phyloP scores from a whole-genome alignment of 2,888 invertebrate genomes.

The Metalampra italica region DNA sequence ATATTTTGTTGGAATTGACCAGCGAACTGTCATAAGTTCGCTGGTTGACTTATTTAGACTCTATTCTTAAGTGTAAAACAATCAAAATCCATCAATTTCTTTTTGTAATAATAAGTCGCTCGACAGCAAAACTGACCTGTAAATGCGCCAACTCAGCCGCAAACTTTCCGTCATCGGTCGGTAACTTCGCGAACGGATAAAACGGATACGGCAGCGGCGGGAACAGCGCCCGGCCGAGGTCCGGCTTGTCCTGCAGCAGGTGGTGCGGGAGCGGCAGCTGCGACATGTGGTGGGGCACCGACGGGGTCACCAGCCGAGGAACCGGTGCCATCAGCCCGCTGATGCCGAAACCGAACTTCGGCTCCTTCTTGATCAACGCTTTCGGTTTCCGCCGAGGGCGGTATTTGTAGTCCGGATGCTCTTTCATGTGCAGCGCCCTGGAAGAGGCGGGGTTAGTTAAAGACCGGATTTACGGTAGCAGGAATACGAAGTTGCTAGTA shows the following conservation, averaged over 20 bases:
- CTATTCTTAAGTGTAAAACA: too few relatives aligned
- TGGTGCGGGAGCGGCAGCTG: conserved; percentile 71
- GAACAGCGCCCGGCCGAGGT: conserved; percentile 82
- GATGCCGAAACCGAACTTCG: conserved; percentile 84
- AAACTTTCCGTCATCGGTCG: conserved; percentile 74
- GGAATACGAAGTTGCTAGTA: too few relatives aligned
- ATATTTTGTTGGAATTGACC: too few relatives aligned
- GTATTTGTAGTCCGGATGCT: conserved; percentile 95
- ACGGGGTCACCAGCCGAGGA: conserved; percentile 66
- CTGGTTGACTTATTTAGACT: too few relatives aligned
- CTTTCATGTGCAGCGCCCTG: conserved; percentile 95
- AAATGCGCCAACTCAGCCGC: conserved; percentile 85
- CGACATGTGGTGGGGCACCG: conserved; percentile 63
- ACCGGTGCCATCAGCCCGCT: conserved; percentile 81
- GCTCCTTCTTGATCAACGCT: conserved; percentile 88
- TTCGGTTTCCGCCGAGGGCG: conserved; percentile 92
- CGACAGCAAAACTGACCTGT: conserved; percentile 44
- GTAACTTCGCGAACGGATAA: conserved; percentile 82
- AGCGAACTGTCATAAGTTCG: too few relatives aligned
- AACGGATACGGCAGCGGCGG: conserved; percentile 85
- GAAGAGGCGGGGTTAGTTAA: not conserved
- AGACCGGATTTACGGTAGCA: too few relatives aligned
- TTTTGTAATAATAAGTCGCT: too few relatives aligned
- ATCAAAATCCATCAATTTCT: too few relatives aligned
- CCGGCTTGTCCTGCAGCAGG: conserved; percentile 79